Evolutionary conservation across 2,888 invertebrate genomes (phyloP).

Genomic region (Formica aserva): DNA sequence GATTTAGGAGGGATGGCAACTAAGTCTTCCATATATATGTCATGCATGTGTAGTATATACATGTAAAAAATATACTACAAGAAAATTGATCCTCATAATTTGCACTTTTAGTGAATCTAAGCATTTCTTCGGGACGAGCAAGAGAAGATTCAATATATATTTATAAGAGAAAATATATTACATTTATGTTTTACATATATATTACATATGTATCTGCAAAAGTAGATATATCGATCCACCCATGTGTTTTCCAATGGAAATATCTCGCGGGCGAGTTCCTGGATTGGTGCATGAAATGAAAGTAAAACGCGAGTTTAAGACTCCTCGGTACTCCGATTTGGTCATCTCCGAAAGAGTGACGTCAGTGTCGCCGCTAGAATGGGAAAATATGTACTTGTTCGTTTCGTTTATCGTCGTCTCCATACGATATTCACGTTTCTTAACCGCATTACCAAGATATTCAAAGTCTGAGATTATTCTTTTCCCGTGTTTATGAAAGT

Average conservation of each 20-base stretch:
- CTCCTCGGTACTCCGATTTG: conserved; percentile 28
- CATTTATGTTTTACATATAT: neutral
- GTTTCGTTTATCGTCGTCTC: conserved; percentile 5
- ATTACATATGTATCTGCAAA: neutral
- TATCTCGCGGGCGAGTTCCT: neutral
- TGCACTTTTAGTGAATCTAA: neutral
- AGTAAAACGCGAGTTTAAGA: conserved; percentile 37
- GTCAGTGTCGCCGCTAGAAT: conserved; percentile 28
- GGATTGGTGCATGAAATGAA: conserved; percentile 7
- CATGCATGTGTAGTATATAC: neutral
- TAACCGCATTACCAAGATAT: neutral
- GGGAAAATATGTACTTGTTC: conserved; percentile 24
- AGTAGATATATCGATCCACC: conserved; percentile 19
- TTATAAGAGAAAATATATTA: neutral
- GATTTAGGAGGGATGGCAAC: neutral
- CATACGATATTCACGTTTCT: conserved; percentile 6
- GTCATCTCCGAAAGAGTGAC: conserved; percentile 30
- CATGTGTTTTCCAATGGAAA: conserved; percentile 13
- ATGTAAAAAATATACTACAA: neutral
- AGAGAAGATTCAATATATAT: neutral
- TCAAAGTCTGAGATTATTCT: neutral
- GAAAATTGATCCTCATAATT: neutral
- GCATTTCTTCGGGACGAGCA: neutral
- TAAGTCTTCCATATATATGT: neutral
- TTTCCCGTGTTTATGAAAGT: neutral